A percentile compares a stretch with the other conserved stretches of the same genome.
phyloP scores from a whole-genome alignment of 2,888 invertebrate species.

The Melieria omissa region DNA sequence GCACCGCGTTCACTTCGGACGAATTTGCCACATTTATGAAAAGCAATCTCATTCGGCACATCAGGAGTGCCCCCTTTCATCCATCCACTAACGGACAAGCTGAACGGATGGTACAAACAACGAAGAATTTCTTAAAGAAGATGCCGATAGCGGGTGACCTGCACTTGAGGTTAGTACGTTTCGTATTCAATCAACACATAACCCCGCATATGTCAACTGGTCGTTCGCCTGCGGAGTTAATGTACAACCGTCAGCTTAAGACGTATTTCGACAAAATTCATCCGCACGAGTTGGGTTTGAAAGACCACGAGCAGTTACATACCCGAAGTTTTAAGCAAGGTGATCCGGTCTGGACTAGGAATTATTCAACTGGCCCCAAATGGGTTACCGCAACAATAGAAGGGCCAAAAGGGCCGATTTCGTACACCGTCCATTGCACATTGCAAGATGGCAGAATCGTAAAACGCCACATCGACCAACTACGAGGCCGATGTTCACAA shows the following conservation, averaged over 20 bases:
- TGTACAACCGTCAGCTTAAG: slow-evolving; percentile 29
- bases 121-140: slow-evolving; percentile 34
- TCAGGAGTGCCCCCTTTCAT: slow-evolving; percentile 26
- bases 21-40: slow-evolving; percentile 33
- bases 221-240: slow-evolving; percentile 19
- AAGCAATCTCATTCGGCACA: slow-evolving; percentile 22
- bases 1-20: slow-evolving; percentile 38
- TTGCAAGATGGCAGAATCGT: too few relatives aligned
- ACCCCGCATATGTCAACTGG: slow-evolving; percentile 28
- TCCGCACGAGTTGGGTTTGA: slow-evolving; percentile 17
- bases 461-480: too few relatives aligned
- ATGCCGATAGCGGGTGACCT: slow-evolving; percentile 4
- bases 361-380: too few relatives aligned
- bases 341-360: too few relatives aligned
- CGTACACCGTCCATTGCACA: too few relatives aligned
- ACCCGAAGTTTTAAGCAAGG: too few relatives aligned
- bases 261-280: slow-evolving; percentile 36
- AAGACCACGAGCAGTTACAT: too few relatives aligned
- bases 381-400: too few relatives aligned
- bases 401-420: too few relatives aligned
- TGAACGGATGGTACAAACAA: slow-evolving; percentile 29
- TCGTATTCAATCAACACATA: slow-evolving; percentile 33
- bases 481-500: too few relatives aligned
- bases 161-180: slow-evolving; percentile 23
- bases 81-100: slow-evolving; percentile 26